A percentile compares a stretch with the other conserved stretches of the same genome.
Conservation (phyloP, 1,140 invertebrate species). For the Caenorhabditis briggsae region DNA sequence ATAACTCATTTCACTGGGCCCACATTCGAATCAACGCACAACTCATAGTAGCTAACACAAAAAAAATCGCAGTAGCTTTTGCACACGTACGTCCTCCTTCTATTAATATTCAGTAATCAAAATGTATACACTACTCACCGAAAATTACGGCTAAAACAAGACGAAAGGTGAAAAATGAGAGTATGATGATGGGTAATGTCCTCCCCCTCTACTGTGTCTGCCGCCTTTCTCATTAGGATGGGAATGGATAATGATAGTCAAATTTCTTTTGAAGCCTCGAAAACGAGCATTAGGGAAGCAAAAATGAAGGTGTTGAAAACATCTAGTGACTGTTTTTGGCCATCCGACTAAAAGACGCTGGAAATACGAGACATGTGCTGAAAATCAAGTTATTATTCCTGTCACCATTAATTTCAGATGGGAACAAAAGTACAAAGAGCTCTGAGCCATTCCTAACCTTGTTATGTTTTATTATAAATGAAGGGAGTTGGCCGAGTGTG, state of each 20-base stretch:
- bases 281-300: background rate
- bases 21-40: too few species aligned
- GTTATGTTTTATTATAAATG: slow-evolving; percentile 26
- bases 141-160: slow-evolving; percentile 22
- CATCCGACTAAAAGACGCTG: background rate
- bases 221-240: slow-evolving; percentile 4
- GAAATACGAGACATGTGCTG: background rate
- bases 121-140: slow-evolving; percentile 42
- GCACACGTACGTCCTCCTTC: slow-evolving; percentile 7
- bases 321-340: background rate
- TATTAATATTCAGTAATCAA: slow-evolving; percentile 53
- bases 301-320: background rate
- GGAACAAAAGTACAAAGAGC: slow-evolving; percentile 8
- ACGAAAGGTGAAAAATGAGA: slow-evolving; percentile 54
- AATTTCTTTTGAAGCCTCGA: slow-evolving; percentile 3
- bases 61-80: background rate
- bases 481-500: background rate
- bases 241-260: slow-evolving; percentile 35
- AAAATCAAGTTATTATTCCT: slow-evolving; percentile 32
- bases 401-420: slow-evolving; percentile 33
- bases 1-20: too few species aligned
- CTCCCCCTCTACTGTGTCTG: slow-evolving; percentile 23
- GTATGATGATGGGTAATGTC: background rate
- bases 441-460: background rate
- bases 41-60: background rate